A percentile compares a stretch with the other conserved stretches of the same genome.
These are phyloP conservation scores for Leptinotarsa peninsularis DNA, from an alignment of 2,888 invertebrate species.

Conservation along the genomic window DNA sequence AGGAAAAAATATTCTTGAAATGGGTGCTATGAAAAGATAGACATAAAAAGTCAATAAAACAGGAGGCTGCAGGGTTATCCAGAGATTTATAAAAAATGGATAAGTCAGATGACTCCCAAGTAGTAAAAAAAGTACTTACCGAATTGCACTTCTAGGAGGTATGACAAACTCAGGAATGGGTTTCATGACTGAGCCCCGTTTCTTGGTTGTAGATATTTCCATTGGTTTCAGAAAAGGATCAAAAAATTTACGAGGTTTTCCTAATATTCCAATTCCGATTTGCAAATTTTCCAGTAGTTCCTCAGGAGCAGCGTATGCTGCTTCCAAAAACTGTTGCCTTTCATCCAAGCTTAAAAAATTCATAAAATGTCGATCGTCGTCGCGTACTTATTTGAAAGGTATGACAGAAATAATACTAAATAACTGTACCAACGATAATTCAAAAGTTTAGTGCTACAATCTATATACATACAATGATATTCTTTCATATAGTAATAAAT, in stretches of 20 bases:
- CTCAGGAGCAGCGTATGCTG: slow-evolving; percentile 70
- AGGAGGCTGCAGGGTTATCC: not conserved
- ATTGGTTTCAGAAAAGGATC: slow-evolving; percentile 70
- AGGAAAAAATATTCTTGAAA: no score
- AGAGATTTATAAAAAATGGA: not conserved
- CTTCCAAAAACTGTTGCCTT: slow-evolving; percentile 69
- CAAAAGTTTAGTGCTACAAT: no score
- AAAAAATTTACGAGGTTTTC: slow-evolving; percentile 69
- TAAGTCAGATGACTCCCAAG: not conserved
- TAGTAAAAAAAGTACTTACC: slow-evolving; percentile 21
- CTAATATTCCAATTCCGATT: slow-evolving; percentile 73
- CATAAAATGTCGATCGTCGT: not conserved
- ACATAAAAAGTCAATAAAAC: no score
- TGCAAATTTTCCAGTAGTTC: slow-evolving; percentile 66
- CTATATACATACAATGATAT: no score
- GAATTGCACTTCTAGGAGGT: slow-evolving; percentile 49
- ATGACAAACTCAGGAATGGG: slow-evolving; percentile 56
- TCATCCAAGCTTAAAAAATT: slow-evolving; percentile 57
- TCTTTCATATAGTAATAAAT: no score
- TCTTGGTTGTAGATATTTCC: slow-evolving; percentile 54
- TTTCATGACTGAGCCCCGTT: slow-evolving; percentile 50
- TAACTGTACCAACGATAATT: no score
- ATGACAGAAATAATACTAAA: no score
- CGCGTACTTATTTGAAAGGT: no score
- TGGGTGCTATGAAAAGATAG: no score